Percentiles rank a stretch among this genome's conserved stretches.
These are phyloP conservation scores for Drosophila miranda DNA, from an alignment of 1,140 invertebrate genomes.

Conservation along the genomic window DNA sequence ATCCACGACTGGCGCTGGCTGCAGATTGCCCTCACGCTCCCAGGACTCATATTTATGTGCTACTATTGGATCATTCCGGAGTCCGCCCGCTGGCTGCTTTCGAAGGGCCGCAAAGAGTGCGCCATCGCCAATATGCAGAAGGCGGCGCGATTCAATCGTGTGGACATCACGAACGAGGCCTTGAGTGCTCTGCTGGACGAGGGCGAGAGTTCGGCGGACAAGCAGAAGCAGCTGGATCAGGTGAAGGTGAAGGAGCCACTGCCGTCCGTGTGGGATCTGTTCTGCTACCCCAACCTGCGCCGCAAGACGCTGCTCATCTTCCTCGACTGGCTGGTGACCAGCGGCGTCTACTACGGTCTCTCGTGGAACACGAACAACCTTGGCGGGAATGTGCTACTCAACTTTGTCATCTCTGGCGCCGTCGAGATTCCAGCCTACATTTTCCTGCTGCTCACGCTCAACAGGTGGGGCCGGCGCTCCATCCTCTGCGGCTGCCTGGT, in stretches of 20 bases:
- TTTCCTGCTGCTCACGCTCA: constrained; percentile 87
- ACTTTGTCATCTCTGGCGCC: constrained; percentile 89
- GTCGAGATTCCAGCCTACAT: constrained; percentile 91
- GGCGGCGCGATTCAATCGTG: constrained; percentile 87
- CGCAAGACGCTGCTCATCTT: constrained; percentile 89
- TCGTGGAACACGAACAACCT: constrained; percentile 91
- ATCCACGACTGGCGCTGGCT: constrained; percentile 89
- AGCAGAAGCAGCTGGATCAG: constrained; percentile 48
- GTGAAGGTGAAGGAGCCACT: constrained; percentile 47
- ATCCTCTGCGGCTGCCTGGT: constrained; percentile 89
- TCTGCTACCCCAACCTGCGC: constrained; percentile 88
- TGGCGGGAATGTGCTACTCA: constrained; percentile 88
- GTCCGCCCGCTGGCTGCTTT: constrained; percentile 91
- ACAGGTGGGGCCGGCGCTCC: constrained; percentile 88
- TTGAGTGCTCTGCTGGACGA: constrained; percentile 84
- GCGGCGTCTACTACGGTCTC: constrained; percentile 91
- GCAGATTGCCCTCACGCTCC: constrained; percentile 88
- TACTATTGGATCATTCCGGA: constrained; percentile 95
- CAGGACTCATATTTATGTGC: constrained; percentile 87
- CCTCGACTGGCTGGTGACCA: constrained; percentile 91
- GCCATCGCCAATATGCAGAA: constrained; percentile 87
- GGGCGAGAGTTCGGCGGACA: constrained; percentile 80
- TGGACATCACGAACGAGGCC: constrained; percentile 84
- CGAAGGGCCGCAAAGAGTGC: constrained; percentile 88
- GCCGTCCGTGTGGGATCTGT: constrained; percentile 87